Percentiles rank a stretch among this genome's conserved stretches.
phyloP scores from a whole-genome alignment of 2,888 invertebrate species.

The Drosophila falleni region DNA sequence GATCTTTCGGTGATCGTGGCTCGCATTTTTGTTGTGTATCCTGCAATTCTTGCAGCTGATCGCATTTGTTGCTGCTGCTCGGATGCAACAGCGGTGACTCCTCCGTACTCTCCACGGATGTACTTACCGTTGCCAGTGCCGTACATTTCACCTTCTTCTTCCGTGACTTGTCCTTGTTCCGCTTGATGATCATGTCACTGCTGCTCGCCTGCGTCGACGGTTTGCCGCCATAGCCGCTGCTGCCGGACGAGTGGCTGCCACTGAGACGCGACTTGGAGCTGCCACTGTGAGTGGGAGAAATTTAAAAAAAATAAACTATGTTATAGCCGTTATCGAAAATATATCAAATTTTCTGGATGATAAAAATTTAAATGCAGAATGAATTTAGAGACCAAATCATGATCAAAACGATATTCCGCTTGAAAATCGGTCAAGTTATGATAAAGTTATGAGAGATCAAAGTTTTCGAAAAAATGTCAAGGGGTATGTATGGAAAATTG shows the following conservation, averaged over 20 bases:
- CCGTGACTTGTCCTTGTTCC: constrained; percentile 83
- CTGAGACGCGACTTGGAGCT: constrained; percentile 92
- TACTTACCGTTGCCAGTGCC: constrained; percentile 21
- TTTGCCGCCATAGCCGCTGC: constrained; percentile 92
- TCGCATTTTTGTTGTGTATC: constrained; percentile 35
- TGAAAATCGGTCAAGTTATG: too few species aligned
- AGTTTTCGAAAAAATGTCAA: too few species aligned
- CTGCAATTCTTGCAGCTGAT: constrained; percentile 31
- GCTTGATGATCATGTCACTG: constrained; percentile 81
- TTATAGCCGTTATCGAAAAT: background rate
- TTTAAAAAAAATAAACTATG: too few species aligned
- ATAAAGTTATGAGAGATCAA: too few species aligned
- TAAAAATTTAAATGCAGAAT: too few species aligned
- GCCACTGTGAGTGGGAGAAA: constrained; percentile 86
- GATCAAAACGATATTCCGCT: too few species aligned
- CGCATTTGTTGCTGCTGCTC: constrained; percentile 37
- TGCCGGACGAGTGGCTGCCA: constrained; percentile 92
- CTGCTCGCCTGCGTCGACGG: constrained; percentile 87
- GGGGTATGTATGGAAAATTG: too few species aligned
- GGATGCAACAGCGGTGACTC: constrained; percentile 33
- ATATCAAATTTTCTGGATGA: too few species aligned
- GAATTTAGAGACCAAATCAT: too few species aligned
- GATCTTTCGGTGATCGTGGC: constrained; percentile 30
- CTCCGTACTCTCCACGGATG: constrained; percentile 40
- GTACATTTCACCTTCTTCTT: constrained; percentile 82